Base-by-base conservation (phyloP, 2,888 invertebrate genomes). In the Tenodera sinensis region DNA sequence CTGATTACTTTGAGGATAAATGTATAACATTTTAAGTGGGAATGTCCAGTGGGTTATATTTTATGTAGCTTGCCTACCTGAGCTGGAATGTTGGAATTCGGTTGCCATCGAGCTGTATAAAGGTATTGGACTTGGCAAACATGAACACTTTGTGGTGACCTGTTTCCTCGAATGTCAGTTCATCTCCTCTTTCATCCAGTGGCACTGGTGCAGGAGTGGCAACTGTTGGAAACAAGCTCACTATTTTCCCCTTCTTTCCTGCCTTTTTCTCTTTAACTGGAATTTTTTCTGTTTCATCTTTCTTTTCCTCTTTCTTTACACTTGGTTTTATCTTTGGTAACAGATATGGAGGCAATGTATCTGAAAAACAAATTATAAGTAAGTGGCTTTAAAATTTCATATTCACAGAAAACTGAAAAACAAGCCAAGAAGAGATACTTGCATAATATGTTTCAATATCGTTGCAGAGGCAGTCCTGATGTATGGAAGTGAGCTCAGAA, bases 91-190 rank as follows among this genome's bases (percentile, higher is more conserved):
- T 96, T 92, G 97, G 97, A 92, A 98, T 97, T 90, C 97, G 96
- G 92, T 97, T 96, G n/a, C 98, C 98, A 92, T 98, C 97, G 87
- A 98, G 95, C 93, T 98, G 98, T 92, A 98, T 98, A 93, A 96
- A 98, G 4, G 98, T 98, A 92, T 98, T 97, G 91, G 97, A 97
- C 92, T 97, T 97, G 28, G 98, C 97, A 93, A 98, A 98, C 96
- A 98, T 97, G 93, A 98, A 98, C n/a, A 97, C 97, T 92, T 96
- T 96, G 91, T 97, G 96, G 92, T 97, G 95, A 2, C 97, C 97
- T 7, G 97, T 97, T 93, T 97, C 97, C 92, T 96, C 96, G 92
- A 98, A 97, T 0, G 97, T 97, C 85, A 98, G 94, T 92, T 97
- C 96, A 91, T 97, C 95, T 88, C 97, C 97, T 91, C 97, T 94